Evolutionary conservation across 2,797 vertebrate species (phyloP).

Genomic region (Oreortyx pictus): DNA sequence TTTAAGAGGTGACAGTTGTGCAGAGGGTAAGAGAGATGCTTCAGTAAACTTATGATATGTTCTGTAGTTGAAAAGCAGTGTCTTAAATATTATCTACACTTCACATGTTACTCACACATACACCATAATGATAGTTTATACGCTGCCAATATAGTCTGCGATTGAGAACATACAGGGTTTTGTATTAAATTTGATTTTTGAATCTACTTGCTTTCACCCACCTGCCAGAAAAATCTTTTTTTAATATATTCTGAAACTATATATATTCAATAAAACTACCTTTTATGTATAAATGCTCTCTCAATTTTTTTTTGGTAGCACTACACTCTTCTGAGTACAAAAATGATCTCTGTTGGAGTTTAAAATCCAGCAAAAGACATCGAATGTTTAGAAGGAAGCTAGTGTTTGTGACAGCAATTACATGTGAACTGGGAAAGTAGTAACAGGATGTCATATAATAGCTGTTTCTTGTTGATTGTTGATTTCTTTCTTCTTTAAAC

Average conservation of each 20-base stretch:
- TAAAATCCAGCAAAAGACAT: background rate
- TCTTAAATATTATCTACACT: background rate
- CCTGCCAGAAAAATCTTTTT: background rate
- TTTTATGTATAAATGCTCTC: background rate
- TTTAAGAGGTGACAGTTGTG: background rate
- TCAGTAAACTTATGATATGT: background rate
- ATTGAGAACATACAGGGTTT: background rate
- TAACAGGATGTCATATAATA: accelerated
- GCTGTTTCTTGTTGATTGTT: background rate
- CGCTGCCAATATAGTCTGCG: background rate
- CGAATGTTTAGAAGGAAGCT: background rate
- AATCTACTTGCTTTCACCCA: background rate
- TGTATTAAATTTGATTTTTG: background rate
- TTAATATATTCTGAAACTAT: background rate
- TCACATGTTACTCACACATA: background rate
- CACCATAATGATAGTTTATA: background rate
- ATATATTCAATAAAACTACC: background rate
- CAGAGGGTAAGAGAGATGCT: background rate
- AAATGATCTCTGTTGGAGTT: background rate
- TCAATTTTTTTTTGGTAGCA: background rate
- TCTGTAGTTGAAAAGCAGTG: background rate
- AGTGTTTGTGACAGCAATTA: background rate
- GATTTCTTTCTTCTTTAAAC: background rate
- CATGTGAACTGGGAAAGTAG: background rate
- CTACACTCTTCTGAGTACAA: background rate